Conservation (phyloP, 2,797 vertebrate genomes). For the Anas bahamensis region DNA sequence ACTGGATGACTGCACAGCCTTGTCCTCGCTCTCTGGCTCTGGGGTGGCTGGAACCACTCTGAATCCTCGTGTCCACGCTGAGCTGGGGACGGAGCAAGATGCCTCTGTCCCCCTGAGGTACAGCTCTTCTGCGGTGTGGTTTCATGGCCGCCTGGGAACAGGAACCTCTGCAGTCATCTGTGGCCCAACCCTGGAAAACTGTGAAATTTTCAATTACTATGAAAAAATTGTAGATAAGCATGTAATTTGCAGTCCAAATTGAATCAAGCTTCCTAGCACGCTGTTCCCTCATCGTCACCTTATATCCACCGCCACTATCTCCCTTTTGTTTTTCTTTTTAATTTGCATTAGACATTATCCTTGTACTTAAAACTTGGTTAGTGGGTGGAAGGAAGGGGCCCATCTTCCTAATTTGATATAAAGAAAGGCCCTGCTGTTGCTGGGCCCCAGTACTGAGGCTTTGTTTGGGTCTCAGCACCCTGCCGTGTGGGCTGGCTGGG, state of each 20-base stretch:
- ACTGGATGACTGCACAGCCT: rapidly evolving
- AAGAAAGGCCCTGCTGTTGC: background rate
- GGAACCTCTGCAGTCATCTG: rapidly evolving
- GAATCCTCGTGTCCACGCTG: rapidly evolving
- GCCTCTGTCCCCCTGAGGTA: background rate
- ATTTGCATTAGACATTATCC: background rate
- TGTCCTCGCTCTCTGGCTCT: background rate
- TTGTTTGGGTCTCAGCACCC: background rate
- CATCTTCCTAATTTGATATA: background rate
- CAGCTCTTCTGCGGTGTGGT: rapidly evolving
- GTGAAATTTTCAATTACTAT: slow-evolving; percentile 27
- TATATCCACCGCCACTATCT: background rate
- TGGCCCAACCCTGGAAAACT: background rate
- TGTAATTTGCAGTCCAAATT: slow-evolving; percentile 15
- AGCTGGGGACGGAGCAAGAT: background rate
- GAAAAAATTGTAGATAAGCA: background rate
- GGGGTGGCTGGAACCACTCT: rapidly evolving
- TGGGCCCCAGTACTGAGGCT: background rate
- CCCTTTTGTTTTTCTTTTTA: background rate
- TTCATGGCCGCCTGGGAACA: background rate
- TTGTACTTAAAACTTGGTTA: background rate
- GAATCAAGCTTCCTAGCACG: background rate
- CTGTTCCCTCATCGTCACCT: background rate
- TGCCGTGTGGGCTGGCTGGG: background rate
- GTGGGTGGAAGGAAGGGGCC: background rate